Percentiles rank a stretch among this genome's conserved stretches.
phyloP scores from a whole-genome alignment of 2,888 invertebrate genomes.

The Elaeidobius kamerunicus region DNA sequence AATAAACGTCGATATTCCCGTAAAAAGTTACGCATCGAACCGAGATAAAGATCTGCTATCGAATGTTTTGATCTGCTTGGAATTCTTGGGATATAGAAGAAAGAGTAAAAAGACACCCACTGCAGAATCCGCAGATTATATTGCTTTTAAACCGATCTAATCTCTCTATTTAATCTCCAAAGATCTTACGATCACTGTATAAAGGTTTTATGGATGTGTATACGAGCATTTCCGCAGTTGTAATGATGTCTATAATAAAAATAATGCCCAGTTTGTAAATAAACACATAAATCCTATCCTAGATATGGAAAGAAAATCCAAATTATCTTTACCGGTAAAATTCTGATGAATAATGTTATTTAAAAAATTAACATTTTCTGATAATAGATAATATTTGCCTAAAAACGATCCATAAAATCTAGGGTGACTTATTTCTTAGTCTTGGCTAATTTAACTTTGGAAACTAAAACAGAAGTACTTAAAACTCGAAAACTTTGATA shows the following conservation, averaged over 20 bases:
- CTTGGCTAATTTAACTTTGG: neutral
- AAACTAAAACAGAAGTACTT: neutral
- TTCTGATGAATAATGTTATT: too few relatives aligned
- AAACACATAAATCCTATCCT: too few relatives aligned
- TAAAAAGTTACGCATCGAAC: constrained; percentile 29
- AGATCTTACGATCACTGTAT: constrained; percentile 10
- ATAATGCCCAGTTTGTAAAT: too few relatives aligned
- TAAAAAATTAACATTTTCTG: too few relatives aligned
- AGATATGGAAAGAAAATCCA: too few relatives aligned
- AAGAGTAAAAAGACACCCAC: constrained; percentile 28
- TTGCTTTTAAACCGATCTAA: constrained; percentile 22
- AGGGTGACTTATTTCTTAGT: neutral
- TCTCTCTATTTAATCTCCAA: constrained; percentile 24
- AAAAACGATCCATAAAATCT: too few relatives aligned
- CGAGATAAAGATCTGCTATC: constrained; percentile 25
- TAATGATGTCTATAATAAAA: too few relatives aligned
- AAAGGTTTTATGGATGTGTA: constrained; percentile 16
- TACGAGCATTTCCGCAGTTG: constrained; percentile 10
- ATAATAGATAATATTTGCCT: too few relatives aligned
- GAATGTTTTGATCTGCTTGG: constrained; percentile 26
- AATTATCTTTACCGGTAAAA: too few relatives aligned
- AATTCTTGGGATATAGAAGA: too few relatives aligned
- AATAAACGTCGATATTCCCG: constrained; percentile 20
- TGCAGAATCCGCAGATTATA: constrained; percentile 23
- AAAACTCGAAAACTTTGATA: neutral